Percentiles rank a stretch among this genome's conserved stretches.
phyloP scores from a whole-genome alignment of 2,113 vertebrate species.

The Sylvia atricapilla region DNA sequence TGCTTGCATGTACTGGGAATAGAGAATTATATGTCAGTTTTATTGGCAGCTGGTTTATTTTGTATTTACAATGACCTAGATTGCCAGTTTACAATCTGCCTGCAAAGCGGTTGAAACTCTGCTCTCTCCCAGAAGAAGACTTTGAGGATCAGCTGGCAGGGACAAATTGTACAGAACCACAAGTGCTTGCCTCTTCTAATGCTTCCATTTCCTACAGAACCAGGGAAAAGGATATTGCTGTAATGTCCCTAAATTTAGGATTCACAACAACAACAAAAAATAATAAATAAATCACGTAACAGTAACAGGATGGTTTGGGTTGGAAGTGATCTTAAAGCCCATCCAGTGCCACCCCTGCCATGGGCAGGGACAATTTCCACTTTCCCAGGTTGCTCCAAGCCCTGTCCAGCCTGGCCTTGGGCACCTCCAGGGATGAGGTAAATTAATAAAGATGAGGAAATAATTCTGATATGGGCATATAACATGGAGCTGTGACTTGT shows the following conservation, averaged over 20 bases:
- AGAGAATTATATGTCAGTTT: conserved; percentile 22
- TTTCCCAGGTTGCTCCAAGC: fast-evolving
- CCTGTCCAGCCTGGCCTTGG: fast-evolving
- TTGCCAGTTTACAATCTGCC: conserved; percentile 31
- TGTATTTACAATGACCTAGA: conserved; percentile 18
- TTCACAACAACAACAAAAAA: not conserved
- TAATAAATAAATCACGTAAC: not conserved
- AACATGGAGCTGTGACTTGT: not conserved
- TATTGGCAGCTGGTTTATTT: conserved; percentile 37
- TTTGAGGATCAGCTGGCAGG: not conserved
- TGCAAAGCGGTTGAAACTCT: not conserved
- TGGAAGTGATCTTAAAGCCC: not conserved
- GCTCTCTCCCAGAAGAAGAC: not conserved
- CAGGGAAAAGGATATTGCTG: not conserved
- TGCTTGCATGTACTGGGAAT: not conserved
- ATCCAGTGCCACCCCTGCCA: not conserved
- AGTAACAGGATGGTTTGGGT: not conserved
- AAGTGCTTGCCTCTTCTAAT: not conserved
- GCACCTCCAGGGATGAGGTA: fast-evolving
- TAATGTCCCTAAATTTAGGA: not conserved
- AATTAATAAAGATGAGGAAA: not conserved
- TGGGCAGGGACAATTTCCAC: not conserved
- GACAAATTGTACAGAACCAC: not conserved
- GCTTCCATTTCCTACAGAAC: not conserved
- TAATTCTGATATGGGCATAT: not conserved